Evolutionary conservation across 2,113 vertebrate species (phyloP), one percentile per base, ranked within the genome.

Genomic region (Indicator indicator): DNA sequence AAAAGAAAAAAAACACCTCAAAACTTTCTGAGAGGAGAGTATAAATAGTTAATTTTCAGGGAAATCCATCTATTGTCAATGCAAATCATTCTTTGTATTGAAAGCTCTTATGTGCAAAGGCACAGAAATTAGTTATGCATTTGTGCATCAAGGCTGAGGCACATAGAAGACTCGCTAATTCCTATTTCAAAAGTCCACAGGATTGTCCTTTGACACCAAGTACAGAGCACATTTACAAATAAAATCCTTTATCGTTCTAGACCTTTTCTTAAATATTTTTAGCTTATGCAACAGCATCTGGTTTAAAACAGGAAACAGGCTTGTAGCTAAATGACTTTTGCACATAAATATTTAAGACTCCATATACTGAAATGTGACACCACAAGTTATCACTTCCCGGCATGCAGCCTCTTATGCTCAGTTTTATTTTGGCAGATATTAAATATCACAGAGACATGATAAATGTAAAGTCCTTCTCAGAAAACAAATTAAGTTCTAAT

Each of bases 241-340:
- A 3, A 91, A 96, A 94, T 90, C 50, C 50, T 95, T 94, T 88
- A 93, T 91, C 68, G 76, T 95, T 96, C 87, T 68, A 91, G 71
- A 89, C 83, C 63, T 97, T 95, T 96, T 93, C 89, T 94, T 87
- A 96, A 95, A 93, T 93, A 95, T 92, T 92, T 97, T 97, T 97
- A 95, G 89, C 91, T 92, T 93, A 90, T 92, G 81, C 93, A 93
- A 93, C 91, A 94, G 90, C 81, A 74, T 92, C 95, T 97, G 88
- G 86, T 95, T 96, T 96, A 96, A 97, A 97, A 96, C 97, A 97
- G 95, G 96, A 97, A 97, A 95, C 95, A 97, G 95, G 94, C 96
- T 93, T 94, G 93, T 85, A 95, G 89, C 87, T 96, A 88, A 95
- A 90, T 94, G 89, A 90, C 92, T 96, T 42, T 96, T 96, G 93